A percentile compares a stretch with the other conserved stretches of the same genome.
Conservation (phyloP, 2,888 invertebrate genomes). For the Melanotus villosus region DNA sequence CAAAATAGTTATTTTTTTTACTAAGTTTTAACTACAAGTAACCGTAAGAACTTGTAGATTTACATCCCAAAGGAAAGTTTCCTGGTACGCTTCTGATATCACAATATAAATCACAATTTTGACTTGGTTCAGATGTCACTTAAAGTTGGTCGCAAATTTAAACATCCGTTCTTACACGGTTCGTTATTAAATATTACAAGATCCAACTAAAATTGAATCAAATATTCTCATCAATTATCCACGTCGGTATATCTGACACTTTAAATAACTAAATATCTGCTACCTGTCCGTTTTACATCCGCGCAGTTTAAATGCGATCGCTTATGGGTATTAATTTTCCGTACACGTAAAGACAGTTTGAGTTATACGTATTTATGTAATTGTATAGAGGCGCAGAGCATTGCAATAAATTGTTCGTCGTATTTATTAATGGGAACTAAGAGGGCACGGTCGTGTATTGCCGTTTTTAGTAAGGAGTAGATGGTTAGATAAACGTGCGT, state of each 20-base stretch:
- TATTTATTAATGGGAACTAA: constrained; percentile 39
- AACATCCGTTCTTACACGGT: neutral
- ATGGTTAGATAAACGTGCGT: constrained; percentile 28
- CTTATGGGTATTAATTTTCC: constrained; percentile 40
- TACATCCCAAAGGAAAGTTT: too few species aligned
- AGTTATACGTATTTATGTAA: constrained; percentile 43
- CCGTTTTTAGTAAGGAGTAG: constrained; percentile 35
- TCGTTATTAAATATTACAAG: neutral
- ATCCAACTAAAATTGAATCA: constrained; percentile 3
- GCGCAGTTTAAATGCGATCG: constrained; percentile 31
- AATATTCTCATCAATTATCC: constrained; percentile 4
- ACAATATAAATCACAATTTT: too few species aligned
- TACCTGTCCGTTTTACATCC: constrained; percentile 21
- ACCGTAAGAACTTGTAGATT: too few species aligned
- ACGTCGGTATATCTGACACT: constrained; percentile 8
- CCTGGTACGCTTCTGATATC: too few species aligned
- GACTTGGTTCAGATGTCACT: too few species aligned
- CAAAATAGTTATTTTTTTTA: too few species aligned
- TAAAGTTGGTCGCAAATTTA: too few species aligned
- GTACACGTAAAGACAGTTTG: constrained; percentile 43
- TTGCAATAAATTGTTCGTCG: constrained; percentile 37
- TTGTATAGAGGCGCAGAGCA: constrained; percentile 37
- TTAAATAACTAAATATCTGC: constrained; percentile 28
- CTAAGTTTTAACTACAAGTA: too few species aligned
- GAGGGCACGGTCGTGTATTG: constrained; percentile 37